Evolutionary conservation across 1,140 invertebrate genomes (phyloP), one percentile per base, ranked within the genome.

Genomic region (Probaryconus sp.): DNA sequence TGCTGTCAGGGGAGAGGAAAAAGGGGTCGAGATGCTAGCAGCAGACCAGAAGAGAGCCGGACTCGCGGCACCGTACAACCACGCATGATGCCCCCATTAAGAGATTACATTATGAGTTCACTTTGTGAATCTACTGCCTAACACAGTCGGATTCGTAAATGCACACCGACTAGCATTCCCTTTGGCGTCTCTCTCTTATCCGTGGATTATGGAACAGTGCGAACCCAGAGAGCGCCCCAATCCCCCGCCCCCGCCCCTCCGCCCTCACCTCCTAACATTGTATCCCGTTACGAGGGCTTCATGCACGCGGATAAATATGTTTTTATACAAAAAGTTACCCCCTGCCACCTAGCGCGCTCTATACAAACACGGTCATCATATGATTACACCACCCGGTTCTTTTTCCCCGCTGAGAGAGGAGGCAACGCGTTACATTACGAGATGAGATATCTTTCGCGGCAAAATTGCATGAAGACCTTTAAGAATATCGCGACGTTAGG

Each of bases 81-180:
- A 67, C 61, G 76, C 71, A 65, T 78, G 67, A 73, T 75, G 55
- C 76, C 61, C 76, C 76, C 77, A 79, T 79, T 77, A 78, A 78
- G 76, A 78, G 78, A 79, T 77, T 79, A 70, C 76, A 77, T 78
- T 76, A 78, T 75, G 79, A 80, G 76, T 80, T 80, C 61, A 71
- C 76, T 70, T 76, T 78, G 60, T 72, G 74, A 64, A 61, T 60
- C 61, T 71, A 38, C 55, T 45, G 47, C 50, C 51, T 50, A 47
- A 55, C 48, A 48, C n/a, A 42, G 20, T 33, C 43, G 33, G 13
- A 21, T 40, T 63, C 56, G 45, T 55, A 38, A 61, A 58, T 53
- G 48, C 43, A 42, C 56, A 48, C 67, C 58, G 51, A 67, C 56
- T 30, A 43, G 55, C 47, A 48, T 40, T 63, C 55, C 63, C 61